A percentile compares a stretch with the other conserved stretches of the same genome.
These are phyloP conservation scores for Eciton burchellii DNA, from an alignment of 1,140 invertebrate species.

Conservation along the genomic window DNA sequence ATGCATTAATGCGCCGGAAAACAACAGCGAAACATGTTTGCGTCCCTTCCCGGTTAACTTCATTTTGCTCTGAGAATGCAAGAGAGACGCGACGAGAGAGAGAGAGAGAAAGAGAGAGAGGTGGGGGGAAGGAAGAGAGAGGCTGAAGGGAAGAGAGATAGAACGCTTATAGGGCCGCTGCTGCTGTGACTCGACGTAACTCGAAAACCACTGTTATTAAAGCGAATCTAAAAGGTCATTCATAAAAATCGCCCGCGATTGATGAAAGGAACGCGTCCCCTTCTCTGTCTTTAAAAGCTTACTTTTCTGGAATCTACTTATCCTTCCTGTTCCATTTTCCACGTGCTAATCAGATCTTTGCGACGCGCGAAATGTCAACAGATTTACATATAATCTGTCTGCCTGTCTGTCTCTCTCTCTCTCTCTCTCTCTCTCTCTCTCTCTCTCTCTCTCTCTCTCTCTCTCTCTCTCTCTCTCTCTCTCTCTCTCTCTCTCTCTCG, in stretches of 20 bases:
- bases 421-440: too few species aligned
- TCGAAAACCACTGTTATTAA: conserved; percentile 55
- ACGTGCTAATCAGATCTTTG: not conserved
- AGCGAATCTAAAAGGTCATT: conserved; percentile 25
- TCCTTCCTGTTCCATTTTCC: not conserved
- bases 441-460: too few species aligned
- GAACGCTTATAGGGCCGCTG: conserved; percentile 17
- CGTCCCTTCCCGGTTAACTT: conserved; percentile 27
- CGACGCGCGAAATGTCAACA: not conserved
- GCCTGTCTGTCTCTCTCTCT: too few species aligned
- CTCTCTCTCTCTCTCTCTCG: too few species aligned
- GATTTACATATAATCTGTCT: too few species aligned
- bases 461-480: too few species aligned
- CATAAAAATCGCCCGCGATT: conserved; percentile 13
- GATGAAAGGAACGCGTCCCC: conserved; percentile 12
- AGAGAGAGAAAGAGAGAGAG: conserved; percentile 2
- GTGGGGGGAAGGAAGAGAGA: not conserved
- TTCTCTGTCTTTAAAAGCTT: conserved; percentile 42
- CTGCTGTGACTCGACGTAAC: conserved; percentile 37
- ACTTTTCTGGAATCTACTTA: conserved; percentile 11
- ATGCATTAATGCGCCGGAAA: conserved; percentile 45
- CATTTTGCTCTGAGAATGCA: conserved; percentile 19
- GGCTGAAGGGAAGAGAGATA: not conserved
- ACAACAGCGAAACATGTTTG: conserved; percentile 53
- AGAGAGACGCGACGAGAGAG: not conserved